Evolutionary conservation across 2,888 invertebrate species (phyloP), one percentile per base, ranked within the genome.

Genomic region (Synanthedon andrenaeformis): DNA sequence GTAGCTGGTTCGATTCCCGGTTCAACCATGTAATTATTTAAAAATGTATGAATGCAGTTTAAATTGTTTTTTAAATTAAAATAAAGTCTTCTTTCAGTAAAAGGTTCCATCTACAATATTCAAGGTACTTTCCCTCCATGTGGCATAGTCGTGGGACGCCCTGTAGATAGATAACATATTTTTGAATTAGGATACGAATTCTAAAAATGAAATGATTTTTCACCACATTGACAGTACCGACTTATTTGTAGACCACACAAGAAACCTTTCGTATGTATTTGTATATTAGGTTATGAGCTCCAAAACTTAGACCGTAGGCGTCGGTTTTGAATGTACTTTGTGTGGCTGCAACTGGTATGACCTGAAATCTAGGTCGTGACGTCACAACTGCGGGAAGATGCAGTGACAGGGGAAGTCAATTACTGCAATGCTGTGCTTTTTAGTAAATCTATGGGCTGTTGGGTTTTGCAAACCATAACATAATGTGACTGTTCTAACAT

Each of bases 361-460:
- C 64, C 66, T 56, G 58, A 58, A 54, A 63, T 64, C 59, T 65
- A 62, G 69, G 66, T 52, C 23, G 54, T 62, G 64, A 65, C 66
- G 67, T 67, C 69, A 68, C 56, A 13, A 48, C 54, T 62, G 66
- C 62, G 55, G 59, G 57, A 57, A 53, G 65, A 66, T 65, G 63
- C 63, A 55, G 51, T 56, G 58, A 58, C 56, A 58, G 55, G 51
- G 53, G 55, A 60, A 62, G 64, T 58, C 53, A 51, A 57, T 58
- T 53, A 49, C 23, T 49, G 49, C 23, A 19, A 12, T 49, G 35
- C 35, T 35, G 45, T 45, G n/a, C n/a, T 45, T 13, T n/a, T 45
- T 45, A 45, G 6, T 3, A 13, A 45, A 45, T 45, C 35, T 10
- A 35, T 35, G 35, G 35, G 35, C 35, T 10, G 8, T 35, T 10